Percentiles rank a stretch among this genome's conserved stretches.
Evolutionary conservation across 1,140 invertebrate species (phyloP).

Genomic region (Cydia amplana): DNA sequence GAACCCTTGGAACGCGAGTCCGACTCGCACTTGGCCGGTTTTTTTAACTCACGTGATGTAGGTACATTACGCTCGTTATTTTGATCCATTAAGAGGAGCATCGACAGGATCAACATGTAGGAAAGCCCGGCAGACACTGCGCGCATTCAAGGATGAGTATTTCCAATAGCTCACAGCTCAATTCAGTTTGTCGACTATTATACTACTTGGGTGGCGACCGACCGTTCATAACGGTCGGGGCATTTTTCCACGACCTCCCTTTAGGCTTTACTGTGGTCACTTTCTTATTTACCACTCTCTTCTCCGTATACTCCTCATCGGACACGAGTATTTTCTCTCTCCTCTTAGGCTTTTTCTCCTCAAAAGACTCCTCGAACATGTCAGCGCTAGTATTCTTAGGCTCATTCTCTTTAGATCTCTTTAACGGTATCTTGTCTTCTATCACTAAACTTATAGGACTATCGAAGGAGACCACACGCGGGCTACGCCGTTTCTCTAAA

Average conservation of each 20-base stretch:
- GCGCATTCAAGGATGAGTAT: too few species aligned
- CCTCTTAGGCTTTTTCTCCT: slow-evolving; percentile 58
- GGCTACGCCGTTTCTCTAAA: slow-evolving; percentile 50
- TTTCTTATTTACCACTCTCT: slow-evolving; percentile 60
- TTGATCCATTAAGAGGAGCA: too few species aligned
- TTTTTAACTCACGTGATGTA: too few species aligned
- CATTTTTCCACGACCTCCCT: slow-evolving; percentile 61
- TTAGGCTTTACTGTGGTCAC: slow-evolving; percentile 52
- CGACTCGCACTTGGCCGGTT: too few species aligned
- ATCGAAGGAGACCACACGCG: slow-evolving; percentile 66
- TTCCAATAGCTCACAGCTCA: not conserved
- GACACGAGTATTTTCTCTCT: slow-evolving; percentile 55
- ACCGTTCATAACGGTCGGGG: slow-evolving; percentile 59
- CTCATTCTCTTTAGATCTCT: slow-evolving; percentile 38
- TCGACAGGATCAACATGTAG: too few species aligned
- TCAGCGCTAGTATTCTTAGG: slow-evolving; percentile 61
- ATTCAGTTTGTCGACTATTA: not conserved
- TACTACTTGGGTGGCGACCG: slow-evolving; percentile 57
- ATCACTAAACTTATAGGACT: slow-evolving; percentile 65
- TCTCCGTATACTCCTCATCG: slow-evolving; percentile 55
- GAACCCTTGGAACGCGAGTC: too few species aligned
- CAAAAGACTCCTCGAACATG: slow-evolving; percentile 74
- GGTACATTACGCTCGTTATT: too few species aligned
- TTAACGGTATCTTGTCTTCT: slow-evolving; percentile 49
- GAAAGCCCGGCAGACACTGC: too few species aligned